phyloP scores from a whole-genome alignment of 2,888 invertebrate genomes.

The Baccha elongata region DNA sequence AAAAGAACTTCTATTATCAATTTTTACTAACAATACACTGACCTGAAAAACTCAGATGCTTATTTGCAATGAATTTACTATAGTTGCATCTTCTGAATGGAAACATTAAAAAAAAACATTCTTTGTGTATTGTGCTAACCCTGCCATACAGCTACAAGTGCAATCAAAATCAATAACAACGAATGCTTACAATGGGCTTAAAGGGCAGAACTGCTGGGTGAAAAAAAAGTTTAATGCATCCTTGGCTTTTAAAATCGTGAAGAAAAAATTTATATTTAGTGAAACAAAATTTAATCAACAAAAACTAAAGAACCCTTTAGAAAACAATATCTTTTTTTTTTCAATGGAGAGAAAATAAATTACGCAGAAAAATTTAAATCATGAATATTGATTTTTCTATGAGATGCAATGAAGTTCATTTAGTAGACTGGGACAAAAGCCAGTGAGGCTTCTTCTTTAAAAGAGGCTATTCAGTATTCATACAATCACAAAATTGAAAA shows the following conservation, averaged over 20 bases:
- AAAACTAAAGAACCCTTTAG: too few relatives aligned
- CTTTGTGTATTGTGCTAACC: not conserved
- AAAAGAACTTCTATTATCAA: slow-evolving; percentile 3
- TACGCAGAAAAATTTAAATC: too few relatives aligned
- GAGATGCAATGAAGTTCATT: too few relatives aligned
- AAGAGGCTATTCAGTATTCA: too few relatives aligned
- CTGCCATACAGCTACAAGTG: not conserved
- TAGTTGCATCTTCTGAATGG: not conserved
- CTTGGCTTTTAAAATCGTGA: not conserved
- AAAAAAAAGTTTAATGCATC: not conserved
- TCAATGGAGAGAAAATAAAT: too few relatives aligned
- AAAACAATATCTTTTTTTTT: too few relatives aligned
- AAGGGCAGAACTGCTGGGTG: not conserved
- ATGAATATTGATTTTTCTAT: too few relatives aligned
- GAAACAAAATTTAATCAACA: not conserved
- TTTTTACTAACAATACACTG: not conserved
- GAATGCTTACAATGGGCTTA: slow-evolving; percentile 7
- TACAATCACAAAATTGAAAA: too few relatives aligned
- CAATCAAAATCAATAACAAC: slow-evolving; percentile 24
- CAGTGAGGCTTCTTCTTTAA: too few relatives aligned
- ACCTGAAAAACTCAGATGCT: not conserved
- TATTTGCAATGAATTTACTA: not conserved
- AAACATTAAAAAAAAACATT: not conserved
- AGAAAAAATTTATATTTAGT: not conserved
- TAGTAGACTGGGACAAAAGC: too few relatives aligned